A percentile compares a stretch with the other conserved stretches of the same genome.
Conservation (phyloP, 2,797 vertebrate species). For the Poeciliopsis gracilis region DNA sequence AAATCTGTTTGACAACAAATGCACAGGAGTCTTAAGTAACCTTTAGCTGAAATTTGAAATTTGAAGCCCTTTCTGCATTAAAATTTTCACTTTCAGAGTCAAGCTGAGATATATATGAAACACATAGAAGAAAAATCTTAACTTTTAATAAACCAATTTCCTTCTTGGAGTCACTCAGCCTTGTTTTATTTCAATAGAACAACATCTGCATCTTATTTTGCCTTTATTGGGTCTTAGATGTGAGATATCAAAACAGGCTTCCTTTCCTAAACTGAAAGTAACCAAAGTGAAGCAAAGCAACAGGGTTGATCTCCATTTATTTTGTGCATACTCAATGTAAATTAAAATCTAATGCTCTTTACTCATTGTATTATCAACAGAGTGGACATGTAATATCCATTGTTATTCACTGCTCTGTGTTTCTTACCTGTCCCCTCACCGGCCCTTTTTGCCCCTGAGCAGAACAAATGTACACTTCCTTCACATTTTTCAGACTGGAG, state of each 20-base stretch:
- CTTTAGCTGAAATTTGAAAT: not conserved
- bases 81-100: not conserved
- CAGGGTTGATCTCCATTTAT: not conserved
- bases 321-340: not conserved
- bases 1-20: not conserved
- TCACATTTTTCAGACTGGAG: constrained; percentile 93
- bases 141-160: too few relatives aligned
- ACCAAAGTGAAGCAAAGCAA: not conserved
- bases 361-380: not conserved
- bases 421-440: constrained; percentile 92
- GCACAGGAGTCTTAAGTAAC: not conserved
- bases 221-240: too few relatives aligned
- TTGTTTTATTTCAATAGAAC: not conserved
- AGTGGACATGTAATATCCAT: not conserved
- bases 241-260: too few relatives aligned
- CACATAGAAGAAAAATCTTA: too few relatives aligned
- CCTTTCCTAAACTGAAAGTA: not conserved
- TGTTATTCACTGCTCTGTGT: not conserved
- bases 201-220: too few relatives aligned
- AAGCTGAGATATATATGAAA: too few relatives aligned
- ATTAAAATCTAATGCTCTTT: not conserved
- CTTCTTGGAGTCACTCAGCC: too few relatives aligned
- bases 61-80: not conserved
- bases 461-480: constrained; percentile 92
- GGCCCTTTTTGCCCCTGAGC: constrained; percentile 78